Conservation (phyloP, 2,888 invertebrate genomes). For the Lasioglossum villosulum region DNA sequence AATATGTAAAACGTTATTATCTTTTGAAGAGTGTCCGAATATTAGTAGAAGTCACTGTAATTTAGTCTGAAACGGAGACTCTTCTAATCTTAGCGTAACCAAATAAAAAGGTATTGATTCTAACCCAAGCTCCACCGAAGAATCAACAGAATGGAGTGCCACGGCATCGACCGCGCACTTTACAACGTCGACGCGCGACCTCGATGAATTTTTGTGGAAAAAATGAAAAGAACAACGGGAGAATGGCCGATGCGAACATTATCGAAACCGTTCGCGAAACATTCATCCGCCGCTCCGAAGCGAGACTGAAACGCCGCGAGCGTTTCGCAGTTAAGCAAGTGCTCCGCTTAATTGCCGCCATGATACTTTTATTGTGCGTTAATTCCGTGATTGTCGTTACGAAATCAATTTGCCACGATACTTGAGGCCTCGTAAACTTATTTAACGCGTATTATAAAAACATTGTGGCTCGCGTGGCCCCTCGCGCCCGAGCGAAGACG, state of each 20-base stretch:
- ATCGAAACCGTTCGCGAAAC: constrained; percentile 55
- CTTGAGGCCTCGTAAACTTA: constrained; percentile 74
- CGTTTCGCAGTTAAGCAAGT: constrained; percentile 66
- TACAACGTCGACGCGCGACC: neutral
- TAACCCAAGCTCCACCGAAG: neutral
- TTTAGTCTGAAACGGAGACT: neutral
- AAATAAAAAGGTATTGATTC: neutral
- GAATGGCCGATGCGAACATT: neutral
- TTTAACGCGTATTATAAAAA: constrained; percentile 78
- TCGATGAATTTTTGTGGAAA: neutral
- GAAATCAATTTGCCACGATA: constrained; percentile 77
- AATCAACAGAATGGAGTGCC: neutral
- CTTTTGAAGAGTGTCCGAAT: too few relatives aligned
- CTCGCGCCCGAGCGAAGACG: constrained; percentile 2
- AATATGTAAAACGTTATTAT: too few relatives aligned
- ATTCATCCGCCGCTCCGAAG: constrained; percentile 53
- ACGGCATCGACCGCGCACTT: neutral
- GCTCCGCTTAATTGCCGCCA: constrained; percentile 72
- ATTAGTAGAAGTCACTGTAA: too few relatives aligned
- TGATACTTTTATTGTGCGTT: constrained; percentile 76
- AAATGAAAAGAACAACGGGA: neutral
- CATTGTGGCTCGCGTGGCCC: constrained; percentile 62
- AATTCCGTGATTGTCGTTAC: constrained; percentile 77
- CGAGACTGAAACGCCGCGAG: constrained; percentile 64
- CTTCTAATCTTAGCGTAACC: neutral